These are phyloP conservation scores for Chaunax sp. DNA, from an alignment of 2,797 vertebrate species.

Conservation along the genomic window DNA sequence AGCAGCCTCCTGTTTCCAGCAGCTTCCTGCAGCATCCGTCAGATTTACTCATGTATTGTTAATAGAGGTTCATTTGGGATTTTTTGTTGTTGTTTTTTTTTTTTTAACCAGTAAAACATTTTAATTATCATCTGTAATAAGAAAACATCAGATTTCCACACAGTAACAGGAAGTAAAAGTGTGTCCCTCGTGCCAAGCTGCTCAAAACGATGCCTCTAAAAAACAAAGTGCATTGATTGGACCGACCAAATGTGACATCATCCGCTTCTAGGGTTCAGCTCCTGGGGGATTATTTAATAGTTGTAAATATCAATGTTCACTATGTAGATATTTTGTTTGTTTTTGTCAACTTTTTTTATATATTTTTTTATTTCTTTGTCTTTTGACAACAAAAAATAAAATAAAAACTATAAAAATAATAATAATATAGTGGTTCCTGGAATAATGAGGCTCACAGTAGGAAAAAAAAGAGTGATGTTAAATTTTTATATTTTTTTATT, in stretches of 20 bases:
- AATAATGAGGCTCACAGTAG: not conserved
- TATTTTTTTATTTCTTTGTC: constrained; percentile 28
- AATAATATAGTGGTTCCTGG: not conserved
- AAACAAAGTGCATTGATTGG: not conserved
- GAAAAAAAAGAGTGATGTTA: not conserved
- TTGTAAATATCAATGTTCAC: constrained; percentile 67
- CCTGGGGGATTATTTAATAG: constrained; percentile 63
- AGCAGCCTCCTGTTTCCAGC: not conserved
- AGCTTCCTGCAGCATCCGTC: constrained; percentile 2
- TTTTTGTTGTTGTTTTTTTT: too few species aligned
- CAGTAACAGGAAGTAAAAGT: too few species aligned
- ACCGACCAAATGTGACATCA: not conserved
- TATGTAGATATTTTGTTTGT: constrained; percentile 61
- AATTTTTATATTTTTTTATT: constrained; percentile 21
- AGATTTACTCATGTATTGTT: not conserved
- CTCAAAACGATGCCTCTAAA: too few species aligned
- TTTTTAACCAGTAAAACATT: too few species aligned
- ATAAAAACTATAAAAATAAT: not conserved
- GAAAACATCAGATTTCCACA: too few species aligned
- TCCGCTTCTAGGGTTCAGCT: not conserved
- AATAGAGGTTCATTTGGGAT: too few species aligned
- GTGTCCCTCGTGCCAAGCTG: too few species aligned
- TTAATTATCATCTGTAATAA: too few species aligned
- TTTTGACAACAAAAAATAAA: constrained; percentile 43
- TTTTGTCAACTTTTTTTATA: constrained; percentile 40